A percentile compares a stretch with the other conserved stretches of the same genome.
These are phyloP conservation scores for Ailuropoda melanoleuca DNA, from an alignment of 2,113 vertebrate genomes.

Conservation along the genomic window DNA sequence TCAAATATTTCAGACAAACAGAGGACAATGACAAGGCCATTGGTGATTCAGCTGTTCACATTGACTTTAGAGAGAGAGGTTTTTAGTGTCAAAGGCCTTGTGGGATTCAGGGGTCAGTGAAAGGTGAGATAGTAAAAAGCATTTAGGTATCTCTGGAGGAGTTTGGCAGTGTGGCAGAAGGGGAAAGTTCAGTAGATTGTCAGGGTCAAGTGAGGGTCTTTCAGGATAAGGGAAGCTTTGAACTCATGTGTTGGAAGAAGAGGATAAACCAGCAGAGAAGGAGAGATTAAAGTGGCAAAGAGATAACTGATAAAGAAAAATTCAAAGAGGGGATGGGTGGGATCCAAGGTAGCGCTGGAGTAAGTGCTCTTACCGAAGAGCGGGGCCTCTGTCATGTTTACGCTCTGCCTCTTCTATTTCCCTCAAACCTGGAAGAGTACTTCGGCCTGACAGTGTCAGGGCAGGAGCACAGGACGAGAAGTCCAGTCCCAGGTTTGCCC, in stretches of 20 bases:
- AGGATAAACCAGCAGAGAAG: neutral
- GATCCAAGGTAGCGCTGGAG: neutral
- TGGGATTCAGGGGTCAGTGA: neutral
- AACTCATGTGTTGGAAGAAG: slow-evolving; percentile 14
- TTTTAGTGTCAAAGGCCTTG: slow-evolving; percentile 15
- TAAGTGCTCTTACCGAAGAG: neutral
- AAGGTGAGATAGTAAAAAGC: neutral
- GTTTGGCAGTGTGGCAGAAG: slow-evolving; percentile 15
- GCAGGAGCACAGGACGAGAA: neutral
- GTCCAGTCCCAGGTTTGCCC: neutral
- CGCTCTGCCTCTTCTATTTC: neutral
- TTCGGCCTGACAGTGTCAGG: neutral
- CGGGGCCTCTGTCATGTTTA: neutral
- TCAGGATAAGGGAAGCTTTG: neutral
- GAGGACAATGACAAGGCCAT: neutral
- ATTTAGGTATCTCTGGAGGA: neutral
- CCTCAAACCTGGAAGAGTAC: neutral
- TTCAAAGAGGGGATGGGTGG: neutral
- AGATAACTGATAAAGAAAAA: neutral
- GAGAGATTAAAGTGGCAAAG: neutral
- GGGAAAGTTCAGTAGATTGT: neutral
- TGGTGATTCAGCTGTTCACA: neutral
- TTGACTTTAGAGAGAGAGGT: neutral
- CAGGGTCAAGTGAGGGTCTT: neutral
- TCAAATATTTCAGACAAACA: neutral